Evolutionary conservation across 2,888 invertebrate genomes (phyloP).

Genomic region (Hermaeophaga mercurialis): DNA sequence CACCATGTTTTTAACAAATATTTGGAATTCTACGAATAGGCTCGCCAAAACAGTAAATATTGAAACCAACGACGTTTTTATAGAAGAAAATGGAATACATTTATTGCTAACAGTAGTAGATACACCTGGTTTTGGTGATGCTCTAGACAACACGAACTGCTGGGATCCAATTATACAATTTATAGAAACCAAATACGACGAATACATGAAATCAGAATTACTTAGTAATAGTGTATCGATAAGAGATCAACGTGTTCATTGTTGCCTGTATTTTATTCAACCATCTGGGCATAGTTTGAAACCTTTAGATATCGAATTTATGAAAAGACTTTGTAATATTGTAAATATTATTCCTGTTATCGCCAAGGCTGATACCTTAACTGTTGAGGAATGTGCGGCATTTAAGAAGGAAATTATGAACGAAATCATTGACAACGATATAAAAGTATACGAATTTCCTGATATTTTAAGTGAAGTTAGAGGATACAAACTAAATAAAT

Average conservation of each 20-base stretch:
- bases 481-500: slow-evolving; percentile 80
- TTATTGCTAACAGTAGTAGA: slow-evolving; percentile 95
- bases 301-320: slow-evolving; percentile 96
- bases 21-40: slow-evolving; percentile 93
- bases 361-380: slow-evolving; percentile 98
- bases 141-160: slow-evolving; percentile 98
- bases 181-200: slow-evolving; percentile 96
- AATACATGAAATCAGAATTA: slow-evolving; percentile 95
- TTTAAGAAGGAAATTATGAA: slow-evolving; percentile 97
- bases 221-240: slow-evolving; percentile 86
- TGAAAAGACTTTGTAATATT: slow-evolving; percentile 97
- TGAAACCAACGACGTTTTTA: slow-evolving; percentile 88
- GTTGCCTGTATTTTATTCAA: slow-evolving; percentile 97
- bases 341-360: slow-evolving; percentile 98
- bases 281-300: slow-evolving; percentile 97
- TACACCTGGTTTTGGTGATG: slow-evolving; percentile 99
- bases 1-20: slow-evolving; percentile 97
- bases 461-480: slow-evolving; percentile 72
- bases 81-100: slow-evolving; percentile 98
- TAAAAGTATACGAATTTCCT: slow-evolving; percentile 98
- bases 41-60: slow-evolving; percentile 96
- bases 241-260: slow-evolving; percentile 93
- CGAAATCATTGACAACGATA: slow-evolving; percentile 95
- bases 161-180: slow-evolving; percentile 98
- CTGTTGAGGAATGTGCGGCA: slow-evolving; percentile 92